Conservation (phyloP, 2,797 vertebrate species). For the Anguilla obscura region DNA sequence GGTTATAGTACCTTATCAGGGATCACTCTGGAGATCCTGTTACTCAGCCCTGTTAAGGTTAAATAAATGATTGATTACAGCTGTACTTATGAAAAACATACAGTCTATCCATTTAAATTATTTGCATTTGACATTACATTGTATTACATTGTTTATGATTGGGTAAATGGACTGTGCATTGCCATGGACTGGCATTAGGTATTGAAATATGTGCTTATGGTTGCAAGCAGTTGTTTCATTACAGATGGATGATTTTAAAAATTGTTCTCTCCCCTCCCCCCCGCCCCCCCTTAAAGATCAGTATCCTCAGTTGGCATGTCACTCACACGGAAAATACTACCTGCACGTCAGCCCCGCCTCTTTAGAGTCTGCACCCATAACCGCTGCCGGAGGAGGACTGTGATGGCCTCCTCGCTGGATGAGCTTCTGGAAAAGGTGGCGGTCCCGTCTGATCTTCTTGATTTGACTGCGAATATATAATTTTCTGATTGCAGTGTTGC, state of each 20-base stretch:
- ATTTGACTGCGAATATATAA: not conserved
- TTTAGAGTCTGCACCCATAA: conserved; percentile 76
- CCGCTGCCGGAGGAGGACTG: conserved; percentile 68
- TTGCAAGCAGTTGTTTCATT: not conserved
- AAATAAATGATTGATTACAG: not conserved
- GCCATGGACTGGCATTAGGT: no score
- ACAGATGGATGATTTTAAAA: not conserved
- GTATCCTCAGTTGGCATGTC: conserved; percentile 67
- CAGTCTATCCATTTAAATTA: not conserved
- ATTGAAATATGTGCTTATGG: no score
- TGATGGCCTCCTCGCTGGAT: conserved; percentile 72
- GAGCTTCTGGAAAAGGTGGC: conserved; percentile 80
- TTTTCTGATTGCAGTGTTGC: not conserved
- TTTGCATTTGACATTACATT: not conserved
- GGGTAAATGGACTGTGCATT: no score
- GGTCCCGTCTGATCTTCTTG: not conserved
- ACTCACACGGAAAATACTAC: conserved; percentile 69
- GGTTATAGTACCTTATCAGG: not conserved
- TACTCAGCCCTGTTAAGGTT: not conserved
- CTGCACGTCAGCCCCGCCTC: conserved; percentile 65
- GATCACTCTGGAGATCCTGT: not conserved
- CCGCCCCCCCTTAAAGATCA: conserved; percentile 63
- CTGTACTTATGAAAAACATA: not conserved
- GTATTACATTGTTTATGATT: no score
- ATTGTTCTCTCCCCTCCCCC: not conserved